A percentile compares a stretch with the other conserved stretches of the same genome.
Conservation (phyloP, 35 echinoderm and acorn worm species). For the Patiria miniata region DNA sequence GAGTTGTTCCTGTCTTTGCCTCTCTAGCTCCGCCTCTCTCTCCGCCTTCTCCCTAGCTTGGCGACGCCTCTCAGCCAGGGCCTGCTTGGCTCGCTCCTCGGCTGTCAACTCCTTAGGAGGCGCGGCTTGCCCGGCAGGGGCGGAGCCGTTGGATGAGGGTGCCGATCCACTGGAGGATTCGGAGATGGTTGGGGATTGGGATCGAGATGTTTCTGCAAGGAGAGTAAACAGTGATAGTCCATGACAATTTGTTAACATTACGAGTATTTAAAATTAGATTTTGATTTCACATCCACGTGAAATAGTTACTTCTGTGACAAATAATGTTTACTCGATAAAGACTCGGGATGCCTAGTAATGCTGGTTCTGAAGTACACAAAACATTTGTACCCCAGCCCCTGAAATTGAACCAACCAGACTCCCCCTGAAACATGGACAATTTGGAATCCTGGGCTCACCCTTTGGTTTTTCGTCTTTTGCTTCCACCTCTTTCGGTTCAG, state of each 20-base stretch:
- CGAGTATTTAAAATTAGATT: too few species aligned
- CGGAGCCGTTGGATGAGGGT: not conserved
- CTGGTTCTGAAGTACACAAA: too few species aligned
- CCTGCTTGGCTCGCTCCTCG: constrained; percentile 72
- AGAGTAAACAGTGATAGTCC: not conserved
- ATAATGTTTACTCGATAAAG: too few species aligned
- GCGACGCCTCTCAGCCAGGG: constrained; percentile 68
- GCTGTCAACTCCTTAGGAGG: constrained; percentile 45
- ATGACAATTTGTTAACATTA: too few species aligned
- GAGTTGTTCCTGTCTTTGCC: constrained; percentile 66
- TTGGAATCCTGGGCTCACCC: too few species aligned
- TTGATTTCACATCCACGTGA: too few species aligned
- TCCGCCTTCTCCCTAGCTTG: constrained; percentile 74
- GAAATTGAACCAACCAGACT: too few species aligned
- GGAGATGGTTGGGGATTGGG: not conserved
- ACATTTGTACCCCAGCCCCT: too few species aligned
- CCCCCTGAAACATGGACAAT: too few species aligned
- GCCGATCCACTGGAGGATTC: constrained; percentile 10
- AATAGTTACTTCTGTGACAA: too few species aligned
- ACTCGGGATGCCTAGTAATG: too few species aligned
- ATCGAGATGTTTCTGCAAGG: not conserved
- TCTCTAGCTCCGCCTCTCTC: constrained; percentile 69
- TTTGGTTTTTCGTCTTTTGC: not conserved
- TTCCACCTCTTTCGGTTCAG: not conserved
- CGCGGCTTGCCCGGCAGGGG: not conserved